These are phyloP conservation scores for Pseudorasbora parva DNA, from an alignment of 2,113 vertebrate genomes.

Conservation along the genomic window DNA sequence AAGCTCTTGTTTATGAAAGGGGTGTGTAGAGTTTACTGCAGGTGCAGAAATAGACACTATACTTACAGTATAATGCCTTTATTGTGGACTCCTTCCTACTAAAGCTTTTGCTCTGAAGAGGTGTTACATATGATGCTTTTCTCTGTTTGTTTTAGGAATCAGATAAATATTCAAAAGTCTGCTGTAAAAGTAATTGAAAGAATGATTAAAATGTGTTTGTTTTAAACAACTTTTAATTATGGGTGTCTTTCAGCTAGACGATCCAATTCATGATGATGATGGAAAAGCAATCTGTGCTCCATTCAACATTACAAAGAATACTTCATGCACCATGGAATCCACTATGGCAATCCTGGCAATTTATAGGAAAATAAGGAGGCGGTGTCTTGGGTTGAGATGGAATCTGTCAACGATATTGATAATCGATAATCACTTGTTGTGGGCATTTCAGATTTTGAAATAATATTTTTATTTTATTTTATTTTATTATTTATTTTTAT, in stretches of 20 bases:
- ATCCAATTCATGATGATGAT: neutral
- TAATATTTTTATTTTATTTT: no score
- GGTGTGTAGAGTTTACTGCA: slow-evolving; percentile 29
- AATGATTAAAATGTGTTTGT: slow-evolving; percentile 36
- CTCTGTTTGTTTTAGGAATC: slow-evolving; percentile 10
- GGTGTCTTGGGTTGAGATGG: neutral
- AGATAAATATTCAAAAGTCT: slow-evolving; percentile 11
- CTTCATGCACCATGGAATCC: neutral
- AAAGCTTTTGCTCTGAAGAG: slow-evolving; percentile 14
- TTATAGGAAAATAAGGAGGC: neutral
- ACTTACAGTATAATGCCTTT: slow-evolving; percentile 26
- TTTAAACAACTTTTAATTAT: neutral
- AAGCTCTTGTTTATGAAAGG: slow-evolving; percentile 47
- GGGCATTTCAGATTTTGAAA: neutral
- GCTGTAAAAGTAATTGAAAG: slow-evolving; percentile 4
- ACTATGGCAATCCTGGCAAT: neutral
- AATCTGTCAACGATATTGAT: neutral
- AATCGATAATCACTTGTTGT: neutral
- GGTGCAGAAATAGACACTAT: slow-evolving; percentile 18
- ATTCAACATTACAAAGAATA: neutral
- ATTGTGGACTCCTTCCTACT: slow-evolving; percentile 5
- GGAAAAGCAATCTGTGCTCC: neutral
- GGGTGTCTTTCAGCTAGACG: neutral
- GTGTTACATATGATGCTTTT: slow-evolving; percentile 23
- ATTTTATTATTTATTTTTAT: neutral